A percentile compares a stretch with the other conserved stretches of the same genome.
phyloP scores from a whole-genome alignment of 2,113 vertebrate genomes.

The Aspidoscelis tigris region DNA sequence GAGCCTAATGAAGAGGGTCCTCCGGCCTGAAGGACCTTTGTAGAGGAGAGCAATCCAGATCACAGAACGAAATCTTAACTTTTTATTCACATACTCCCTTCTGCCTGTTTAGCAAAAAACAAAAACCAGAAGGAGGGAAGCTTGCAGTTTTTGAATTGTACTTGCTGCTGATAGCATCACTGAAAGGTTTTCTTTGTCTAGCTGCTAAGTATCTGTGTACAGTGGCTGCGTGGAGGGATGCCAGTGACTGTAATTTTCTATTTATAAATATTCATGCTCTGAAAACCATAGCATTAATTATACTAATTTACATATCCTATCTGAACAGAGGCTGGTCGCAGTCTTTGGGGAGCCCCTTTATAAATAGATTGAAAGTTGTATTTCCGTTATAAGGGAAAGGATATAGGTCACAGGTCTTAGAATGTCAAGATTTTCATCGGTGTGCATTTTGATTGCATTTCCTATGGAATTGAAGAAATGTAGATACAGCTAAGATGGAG shows the following conservation, averaged over 20 bases:
- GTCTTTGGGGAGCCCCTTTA: slow-evolving; percentile 68
- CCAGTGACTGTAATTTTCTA: slow-evolving; percentile 73
- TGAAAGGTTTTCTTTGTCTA: slow-evolving; percentile 70
- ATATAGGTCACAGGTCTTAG: slow-evolving; percentile 74
- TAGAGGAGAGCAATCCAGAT: not conserved
- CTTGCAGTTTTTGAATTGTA: slow-evolving; percentile 34
- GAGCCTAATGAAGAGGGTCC: not conserved
- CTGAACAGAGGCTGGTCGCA: slow-evolving; percentile 72
- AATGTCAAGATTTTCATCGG: slow-evolving; percentile 77
- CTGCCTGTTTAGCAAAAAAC: slow-evolving; percentile 42
- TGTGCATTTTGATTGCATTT: slow-evolving; percentile 66
- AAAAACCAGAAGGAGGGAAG: slow-evolving; percentile 46
- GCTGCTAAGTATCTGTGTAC: slow-evolving; percentile 72
- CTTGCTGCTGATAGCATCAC: slow-evolving; percentile 59
- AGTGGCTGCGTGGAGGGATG: slow-evolving; percentile 67
- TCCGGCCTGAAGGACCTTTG: not conserved
- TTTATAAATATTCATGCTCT: slow-evolving; percentile 81
- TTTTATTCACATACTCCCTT: slow-evolving; percentile 17
- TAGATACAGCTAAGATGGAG: not conserved
- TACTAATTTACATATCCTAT: slow-evolving; percentile 76
- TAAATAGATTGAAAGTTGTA: slow-evolving; percentile 70
- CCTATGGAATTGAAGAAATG: slow-evolving; percentile 61
- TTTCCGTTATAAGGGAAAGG: slow-evolving; percentile 73
- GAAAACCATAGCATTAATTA: slow-evolving; percentile 82
- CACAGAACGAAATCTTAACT: not conserved